These are phyloP conservation scores for Dendrolimus pini DNA, from an alignment of 2,888 invertebrate species.

Conservation along the genomic window DNA sequence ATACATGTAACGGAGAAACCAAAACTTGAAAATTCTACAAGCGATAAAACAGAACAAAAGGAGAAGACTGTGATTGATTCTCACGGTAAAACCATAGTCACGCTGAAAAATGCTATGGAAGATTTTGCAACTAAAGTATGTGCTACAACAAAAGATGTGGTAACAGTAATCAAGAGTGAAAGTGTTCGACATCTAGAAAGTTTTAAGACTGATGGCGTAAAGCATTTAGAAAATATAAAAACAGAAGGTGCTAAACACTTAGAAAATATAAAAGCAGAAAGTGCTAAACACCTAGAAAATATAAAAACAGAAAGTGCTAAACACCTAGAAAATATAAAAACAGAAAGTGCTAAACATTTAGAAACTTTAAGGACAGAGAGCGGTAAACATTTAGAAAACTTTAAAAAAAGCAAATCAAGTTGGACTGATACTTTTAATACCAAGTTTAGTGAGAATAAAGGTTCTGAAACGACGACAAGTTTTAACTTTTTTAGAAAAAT, in stretches of 20 bases:
- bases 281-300: background rate
- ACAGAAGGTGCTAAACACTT: background rate
- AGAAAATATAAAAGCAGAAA: background rate
- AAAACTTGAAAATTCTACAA: background rate
- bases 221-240: background rate
- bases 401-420: constrained; percentile 15
- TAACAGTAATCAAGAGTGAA: constrained; percentile 21
- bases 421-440: constrained; percentile 9
- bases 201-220: background rate
- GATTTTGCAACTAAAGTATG: constrained; percentile 35
- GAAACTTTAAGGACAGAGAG: constrained; percentile 19
- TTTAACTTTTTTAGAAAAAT: constrained; percentile 12
- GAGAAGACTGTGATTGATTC: background rate
- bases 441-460: constrained; percentile 10
- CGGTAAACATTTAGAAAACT: constrained; percentile 21
- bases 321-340: background rate
- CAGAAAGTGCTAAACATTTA: background rate
- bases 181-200: background rate
- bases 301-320: background rate
- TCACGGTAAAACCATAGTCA: constrained; percentile 28
- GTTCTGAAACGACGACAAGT: constrained; percentile 11
- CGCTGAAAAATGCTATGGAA: constrained; percentile 35
- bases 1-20: background rate
- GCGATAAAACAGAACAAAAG: background rate
- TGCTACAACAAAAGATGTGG: constrained; percentile 34